phyloP scores from a whole-genome alignment of 2,888 invertebrate species.

The Xestia sexstrigata region DNA sequence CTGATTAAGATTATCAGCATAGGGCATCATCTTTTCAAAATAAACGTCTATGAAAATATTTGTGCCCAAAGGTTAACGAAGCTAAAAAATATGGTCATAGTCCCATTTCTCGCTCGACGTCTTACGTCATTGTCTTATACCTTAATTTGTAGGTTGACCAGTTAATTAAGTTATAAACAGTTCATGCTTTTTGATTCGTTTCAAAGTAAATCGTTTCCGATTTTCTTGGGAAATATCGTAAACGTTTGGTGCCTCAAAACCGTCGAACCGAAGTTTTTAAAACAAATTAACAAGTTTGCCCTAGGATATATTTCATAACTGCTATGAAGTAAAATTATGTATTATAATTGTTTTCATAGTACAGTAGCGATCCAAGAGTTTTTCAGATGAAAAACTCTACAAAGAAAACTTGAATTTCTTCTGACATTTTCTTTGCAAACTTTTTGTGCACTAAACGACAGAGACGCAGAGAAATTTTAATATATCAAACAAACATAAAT shows the following conservation, averaged over 20 bases:
- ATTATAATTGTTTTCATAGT: neutral
- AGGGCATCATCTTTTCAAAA: neutral
- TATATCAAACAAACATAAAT: neutral
- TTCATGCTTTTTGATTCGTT: conserved; percentile 27
- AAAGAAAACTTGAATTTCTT: neutral
- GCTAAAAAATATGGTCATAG: conserved; percentile 5
- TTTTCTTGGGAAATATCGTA: conserved; percentile 29
- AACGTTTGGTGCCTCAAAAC: neutral
- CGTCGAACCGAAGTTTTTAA: neutral
- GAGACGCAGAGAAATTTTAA: no score
- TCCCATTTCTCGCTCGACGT: conserved; percentile 8
- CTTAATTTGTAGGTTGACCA: conserved; percentile 30
- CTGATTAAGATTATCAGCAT: neutral
- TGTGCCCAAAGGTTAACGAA: conserved; percentile 11
- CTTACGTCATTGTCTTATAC: conserved; percentile 17
- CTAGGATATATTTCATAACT: neutral
- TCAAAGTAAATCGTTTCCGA: conserved; percentile 1
- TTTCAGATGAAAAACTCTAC: neutral
- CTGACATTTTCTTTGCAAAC: neutral
- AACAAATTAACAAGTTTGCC: neutral
- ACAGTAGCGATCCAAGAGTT: neutral
- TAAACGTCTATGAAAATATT: neutral
- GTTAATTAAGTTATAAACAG: conserved; percentile 27
- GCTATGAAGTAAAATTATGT: neutral
- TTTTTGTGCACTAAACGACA: neutral